Percentiles rank a stretch among this genome's conserved stretches.
phyloP scores from a whole-genome alignment of 2,797 vertebrate genomes.

The Amniataba percoides region DNA sequence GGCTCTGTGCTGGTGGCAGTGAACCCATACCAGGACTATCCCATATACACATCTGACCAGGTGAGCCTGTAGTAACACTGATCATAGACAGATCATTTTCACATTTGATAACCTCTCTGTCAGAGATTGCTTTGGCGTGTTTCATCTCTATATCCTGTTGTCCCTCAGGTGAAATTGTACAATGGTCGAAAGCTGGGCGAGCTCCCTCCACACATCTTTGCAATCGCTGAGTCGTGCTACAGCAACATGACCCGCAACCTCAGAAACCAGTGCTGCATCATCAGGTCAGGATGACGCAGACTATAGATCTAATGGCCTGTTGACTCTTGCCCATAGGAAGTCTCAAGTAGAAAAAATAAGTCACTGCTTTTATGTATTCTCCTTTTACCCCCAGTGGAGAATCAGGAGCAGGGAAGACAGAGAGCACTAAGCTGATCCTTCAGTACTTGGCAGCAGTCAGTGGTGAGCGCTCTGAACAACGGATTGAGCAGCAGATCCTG shows the following conservation, averaged over 20 bases:
- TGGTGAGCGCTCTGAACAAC: conserved; percentile 88
- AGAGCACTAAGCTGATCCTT: conserved; percentile 95
- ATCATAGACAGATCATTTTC: background rate
- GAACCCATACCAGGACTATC: conserved; percentile 92
- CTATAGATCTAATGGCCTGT: background rate
- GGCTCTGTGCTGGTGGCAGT: conserved; percentile 93
- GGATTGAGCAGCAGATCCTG: conserved; percentile 93
- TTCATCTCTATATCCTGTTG: background rate
- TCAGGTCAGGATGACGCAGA: conserved; percentile 84
- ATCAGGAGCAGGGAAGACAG: conserved; percentile 97
- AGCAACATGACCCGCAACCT: conserved; percentile 89
- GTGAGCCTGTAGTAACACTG: conserved; percentile 35
- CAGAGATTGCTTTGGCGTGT: background rate
- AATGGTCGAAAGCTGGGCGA: conserved; percentile 88
- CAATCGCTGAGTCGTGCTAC: conserved; percentile 92
- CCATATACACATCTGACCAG: conserved; percentile 89
- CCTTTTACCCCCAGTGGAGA: conserved; percentile 87
- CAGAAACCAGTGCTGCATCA: conserved; percentile 92
- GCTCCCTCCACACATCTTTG: conserved; percentile 93
- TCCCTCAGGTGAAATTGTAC: conserved; percentile 85
- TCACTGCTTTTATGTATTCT: background rate
- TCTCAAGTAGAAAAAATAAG: background rate
- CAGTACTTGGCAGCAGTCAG: conserved; percentile 94
- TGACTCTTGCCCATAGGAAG: background rate
- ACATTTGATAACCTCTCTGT: background rate